Evolutionary conservation across 2,888 invertebrate species (phyloP).

Genomic region (Bellardia bayeri): DNA sequence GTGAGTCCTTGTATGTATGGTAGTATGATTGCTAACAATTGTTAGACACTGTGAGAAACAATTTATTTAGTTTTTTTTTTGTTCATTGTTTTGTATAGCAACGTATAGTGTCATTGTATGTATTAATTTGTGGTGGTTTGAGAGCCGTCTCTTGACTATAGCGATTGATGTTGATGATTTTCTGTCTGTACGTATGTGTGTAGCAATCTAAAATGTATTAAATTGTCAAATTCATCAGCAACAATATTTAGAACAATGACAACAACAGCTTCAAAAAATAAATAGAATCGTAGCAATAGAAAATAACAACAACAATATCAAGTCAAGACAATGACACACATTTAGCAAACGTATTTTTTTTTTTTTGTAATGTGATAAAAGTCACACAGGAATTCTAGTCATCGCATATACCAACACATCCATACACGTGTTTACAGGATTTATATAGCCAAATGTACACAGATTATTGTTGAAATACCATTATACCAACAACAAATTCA

Average conservation of each 20-base stretch:
- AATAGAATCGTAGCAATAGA: neutral
- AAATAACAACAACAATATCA: neutral
- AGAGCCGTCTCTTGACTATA: neutral
- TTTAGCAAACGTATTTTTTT: constrained; percentile 33
- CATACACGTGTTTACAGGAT: neutral
- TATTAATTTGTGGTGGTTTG: constrained; percentile 26
- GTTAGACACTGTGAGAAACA: constrained; percentile 53
- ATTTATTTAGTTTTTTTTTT: constrained; percentile 26
- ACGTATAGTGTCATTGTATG: constrained; percentile 29
- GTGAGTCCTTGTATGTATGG: neutral
- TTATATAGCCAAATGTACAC: neutral
- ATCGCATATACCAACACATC: constrained; percentile 16
- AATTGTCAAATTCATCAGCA: constrained; percentile 61
- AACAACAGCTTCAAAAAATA: constrained; percentile 26
- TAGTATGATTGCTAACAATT: constrained; percentile 37
- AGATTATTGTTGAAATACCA: neutral
- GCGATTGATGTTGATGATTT: constrained; percentile 5
- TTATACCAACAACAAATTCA: neutral
- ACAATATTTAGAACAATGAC: constrained; percentile 27
- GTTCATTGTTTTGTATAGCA: constrained; percentile 27
- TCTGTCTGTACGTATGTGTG: neutral
- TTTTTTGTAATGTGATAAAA: constrained; percentile 54
- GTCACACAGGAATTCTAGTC: constrained; percentile 45
- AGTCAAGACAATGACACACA: constrained; percentile 48
- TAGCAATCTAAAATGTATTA: constrained; percentile 65